Evolutionary conservation across 2,113 vertebrate genomes (phyloP).

Genomic region (Bettongia penicillata): DNA sequence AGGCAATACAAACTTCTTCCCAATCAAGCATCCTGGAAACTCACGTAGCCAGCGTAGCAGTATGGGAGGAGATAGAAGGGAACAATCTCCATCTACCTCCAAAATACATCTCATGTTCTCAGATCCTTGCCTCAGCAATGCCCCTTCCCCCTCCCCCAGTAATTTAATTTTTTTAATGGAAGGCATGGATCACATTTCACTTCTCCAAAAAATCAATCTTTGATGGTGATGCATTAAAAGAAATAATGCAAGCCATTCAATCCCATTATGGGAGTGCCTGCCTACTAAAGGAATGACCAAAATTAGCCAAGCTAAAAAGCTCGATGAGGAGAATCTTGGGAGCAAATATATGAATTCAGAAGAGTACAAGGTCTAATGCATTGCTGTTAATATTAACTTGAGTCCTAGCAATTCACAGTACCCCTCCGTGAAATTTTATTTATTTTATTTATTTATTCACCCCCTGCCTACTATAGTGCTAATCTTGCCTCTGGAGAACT

Average conservation of each 20-base stretch:
- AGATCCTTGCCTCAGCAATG: neutral
- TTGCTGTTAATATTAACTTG: slow-evolving; percentile 37
- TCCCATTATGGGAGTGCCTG: slow-evolving; percentile 56
- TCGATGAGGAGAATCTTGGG: slow-evolving; percentile 36
- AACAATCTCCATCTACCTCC: neutral
- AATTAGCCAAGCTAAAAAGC: slow-evolving; percentile 50
- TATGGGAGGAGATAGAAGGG: neutral
- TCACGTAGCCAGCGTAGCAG: neutral
- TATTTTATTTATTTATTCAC: no score
- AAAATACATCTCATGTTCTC: neutral
- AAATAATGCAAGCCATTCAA: slow-evolving; percentile 56
- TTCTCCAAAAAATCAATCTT: slow-evolving; percentile 69
- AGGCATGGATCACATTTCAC: slow-evolving; percentile 41
- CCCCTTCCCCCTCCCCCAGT: slow-evolving; percentile 48
- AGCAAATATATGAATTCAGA: slow-evolving; percentile 47
- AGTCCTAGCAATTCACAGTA: slow-evolving; percentile 29
- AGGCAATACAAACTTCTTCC: neutral
- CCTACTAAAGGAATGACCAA: slow-evolving; percentile 51
- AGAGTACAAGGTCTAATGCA: slow-evolving; percentile 41
- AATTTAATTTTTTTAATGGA: slow-evolving; percentile 72
- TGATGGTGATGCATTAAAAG: slow-evolving; percentile 59
- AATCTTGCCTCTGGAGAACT: slow-evolving; percentile 12
- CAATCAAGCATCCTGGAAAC: neutral
- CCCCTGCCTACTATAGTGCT: neutral
- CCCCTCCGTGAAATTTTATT: neutral